Evolutionary conservation across 2,888 invertebrate species (phyloP), one percentile per base, ranked within the genome.

Genomic region (Nomada fucata): DNA sequence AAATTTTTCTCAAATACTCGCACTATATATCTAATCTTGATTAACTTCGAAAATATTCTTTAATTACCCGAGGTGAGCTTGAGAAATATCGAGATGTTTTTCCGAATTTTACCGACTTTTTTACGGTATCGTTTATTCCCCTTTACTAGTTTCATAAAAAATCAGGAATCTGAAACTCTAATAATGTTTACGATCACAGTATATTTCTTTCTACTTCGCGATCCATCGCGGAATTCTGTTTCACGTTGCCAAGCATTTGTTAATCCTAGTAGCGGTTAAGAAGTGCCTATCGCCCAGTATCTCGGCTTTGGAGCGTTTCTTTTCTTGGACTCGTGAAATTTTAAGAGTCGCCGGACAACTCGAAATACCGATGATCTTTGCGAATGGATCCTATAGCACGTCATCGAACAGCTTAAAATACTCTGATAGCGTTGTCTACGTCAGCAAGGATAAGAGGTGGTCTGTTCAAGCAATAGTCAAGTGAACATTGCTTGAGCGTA

Each of bases 391-490:
- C 47, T 55, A 69, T 15, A 15, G 53, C 72, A 26, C 68, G 73
- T 79, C 73, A 78, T 74, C 55, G 44, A 59, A 42, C 59, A 57
- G 11, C 67, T 79, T 65, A 63, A 75, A 83, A 83, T 83, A 76
- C 61, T 61, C 59, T 57, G 50, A 83, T 73, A 50, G 53, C 55
- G 20, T 65, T 18, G 20, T 13, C n/a, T 65, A 60, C 86, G 86
- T 78, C 77, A 76, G 71, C 47, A 26, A 20, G 67, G 44, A 87
- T 83, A 88, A 71, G 69, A 76, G 72, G 69, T 81, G 76, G 63
- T 76, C 86, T 87, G 88, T 87, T 86, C 67, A 26, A 59, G 42
- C 63, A 75, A 20, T 36, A 71, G 57, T 63, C 18, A 53, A 59
- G 55, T 29, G 55, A 36, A 65, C 57, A 26, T 29, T 57, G n/a